Evolutionary conservation across 2,888 invertebrate genomes (phyloP), one percentile per base, ranked within the genome.

Genomic region (Steinernema scapterisci): DNA sequence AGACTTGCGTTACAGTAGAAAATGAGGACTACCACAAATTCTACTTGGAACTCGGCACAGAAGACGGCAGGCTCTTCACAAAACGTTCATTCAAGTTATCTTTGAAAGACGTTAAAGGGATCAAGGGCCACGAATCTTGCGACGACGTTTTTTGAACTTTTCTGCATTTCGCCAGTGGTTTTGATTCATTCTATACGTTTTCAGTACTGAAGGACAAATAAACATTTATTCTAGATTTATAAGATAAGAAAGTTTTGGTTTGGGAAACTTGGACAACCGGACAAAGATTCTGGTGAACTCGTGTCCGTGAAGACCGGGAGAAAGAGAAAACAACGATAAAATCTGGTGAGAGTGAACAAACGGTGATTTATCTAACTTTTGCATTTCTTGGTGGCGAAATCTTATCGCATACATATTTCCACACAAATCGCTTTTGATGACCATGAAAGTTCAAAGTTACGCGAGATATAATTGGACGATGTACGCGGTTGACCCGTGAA

Each of bases 401-500:
- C 63, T 63, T 63, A 63, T 63, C 63, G 63, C 27, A 63, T 27
- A 27, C 27, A 63, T 27, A 27, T 27, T 63, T 11, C 31, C 63
- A 54, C 9, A 38, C 38, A 38, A 38, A 38, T n/a, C 3, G 38
- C 38, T 38, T 63, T 27, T 13, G 63, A 63, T 63, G 63, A 38
- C 63, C 63, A 63, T 63, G 63, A 63, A 63, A 63, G 63, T 63
- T 63, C 63, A 21, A 54, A 54, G 23, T 23, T 54, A 19, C 54
- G 54, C 25, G 16, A 27, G 63, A 63, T 27, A 63, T 63, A 63
- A 63, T 63, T 63, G 63, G 63, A 13, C 63, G 63, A 63, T 63
- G 63, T 63, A 63, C 63, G 63, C 63, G 31, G 23, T 63, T 63
- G 63, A 63, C 63, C 63, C 63, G 63, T 63, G 63, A 63, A 63